Percentiles rank a stretch among this genome's conserved stretches.
Evolutionary conservation across 2,797 vertebrate species (phyloP).

Genomic region (Rhinatrema bivittatum): DNA sequence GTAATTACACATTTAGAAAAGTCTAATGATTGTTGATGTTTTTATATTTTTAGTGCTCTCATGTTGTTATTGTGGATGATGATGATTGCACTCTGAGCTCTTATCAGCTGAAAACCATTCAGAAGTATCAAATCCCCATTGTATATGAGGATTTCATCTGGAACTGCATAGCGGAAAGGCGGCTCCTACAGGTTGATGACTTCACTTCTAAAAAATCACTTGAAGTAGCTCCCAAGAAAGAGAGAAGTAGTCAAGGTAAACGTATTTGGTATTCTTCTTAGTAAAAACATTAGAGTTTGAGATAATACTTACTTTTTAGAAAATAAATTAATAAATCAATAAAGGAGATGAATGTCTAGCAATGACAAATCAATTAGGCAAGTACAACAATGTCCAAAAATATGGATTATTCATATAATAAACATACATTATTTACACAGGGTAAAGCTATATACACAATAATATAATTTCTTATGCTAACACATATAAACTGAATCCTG

Average conservation of each 20-base stretch:
- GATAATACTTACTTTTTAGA: background rate
- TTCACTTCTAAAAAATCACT: conserved; percentile 26
- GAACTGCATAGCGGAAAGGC: conserved; percentile 52
- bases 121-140: conserved; percentile 54
- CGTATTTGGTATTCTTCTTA: background rate
- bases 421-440: too few relatives aligned
- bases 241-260: conserved; percentile 10
- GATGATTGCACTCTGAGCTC: conserved; percentile 54
- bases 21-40: background rate
- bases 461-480: too few relatives aligned
- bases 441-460: too few relatives aligned
- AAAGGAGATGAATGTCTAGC: too few relatives aligned
- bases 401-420: too few relatives aligned
- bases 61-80: conserved; percentile 54
- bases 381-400: too few relatives aligned
- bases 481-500: too few relatives aligned
- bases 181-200: conserved; percentile 44
- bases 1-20: too few relatives aligned
- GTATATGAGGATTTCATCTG: conserved; percentile 59
- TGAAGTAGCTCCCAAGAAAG: background rate
- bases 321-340: background rate
- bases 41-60: conserved; percentile 61
- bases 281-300: background rate
- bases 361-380: too few relatives aligned
- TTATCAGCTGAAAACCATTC: conserved; percentile 47